These are phyloP conservation scores for Cryptotis parvus DNA, from an alignment of 2,113 vertebrate species.

Conservation along the genomic window DNA sequence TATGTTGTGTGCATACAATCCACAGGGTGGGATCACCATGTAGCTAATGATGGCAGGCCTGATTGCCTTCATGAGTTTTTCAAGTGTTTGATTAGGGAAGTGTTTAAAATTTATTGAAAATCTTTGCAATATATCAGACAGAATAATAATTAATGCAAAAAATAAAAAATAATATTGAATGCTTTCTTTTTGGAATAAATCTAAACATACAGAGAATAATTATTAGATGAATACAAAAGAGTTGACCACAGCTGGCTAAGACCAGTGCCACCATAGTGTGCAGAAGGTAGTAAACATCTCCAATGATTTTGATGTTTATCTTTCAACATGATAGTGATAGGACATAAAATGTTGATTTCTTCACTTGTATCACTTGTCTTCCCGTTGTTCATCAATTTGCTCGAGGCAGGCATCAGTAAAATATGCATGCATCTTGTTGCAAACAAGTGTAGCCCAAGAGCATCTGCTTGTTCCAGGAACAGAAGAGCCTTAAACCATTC, in stretches of 20 bases:
- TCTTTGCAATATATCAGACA: neutral
- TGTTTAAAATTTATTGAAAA: neutral
- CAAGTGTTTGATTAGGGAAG: neutral
- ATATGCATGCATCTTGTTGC: too few species aligned
- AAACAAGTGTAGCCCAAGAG: too few species aligned
- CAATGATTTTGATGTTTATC: neutral
- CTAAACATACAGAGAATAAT: neutral
- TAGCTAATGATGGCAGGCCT: neutral
- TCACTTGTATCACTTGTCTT: too few species aligned
- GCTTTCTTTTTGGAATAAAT: neutral
- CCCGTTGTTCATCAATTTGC: too few species aligned
- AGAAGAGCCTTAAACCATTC: too few species aligned
- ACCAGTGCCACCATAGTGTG: fast-evolving
- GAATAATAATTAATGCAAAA: neutral
- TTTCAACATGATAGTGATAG: neutral
- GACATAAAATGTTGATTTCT: too few species aligned
- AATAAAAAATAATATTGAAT: too few species aligned
- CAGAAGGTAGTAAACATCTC: fast-evolving
- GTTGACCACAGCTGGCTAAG: neutral
- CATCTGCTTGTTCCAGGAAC: too few species aligned
- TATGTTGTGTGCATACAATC: neutral
- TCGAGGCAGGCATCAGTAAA: too few species aligned
- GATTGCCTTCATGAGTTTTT: neutral
- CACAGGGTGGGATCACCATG: neutral
- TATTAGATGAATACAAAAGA: neutral